Evolutionary conservation across 2,888 invertebrate genomes (phyloP), one percentile per base, ranked within the genome.

Genomic region (Auanema sp.): DNA sequence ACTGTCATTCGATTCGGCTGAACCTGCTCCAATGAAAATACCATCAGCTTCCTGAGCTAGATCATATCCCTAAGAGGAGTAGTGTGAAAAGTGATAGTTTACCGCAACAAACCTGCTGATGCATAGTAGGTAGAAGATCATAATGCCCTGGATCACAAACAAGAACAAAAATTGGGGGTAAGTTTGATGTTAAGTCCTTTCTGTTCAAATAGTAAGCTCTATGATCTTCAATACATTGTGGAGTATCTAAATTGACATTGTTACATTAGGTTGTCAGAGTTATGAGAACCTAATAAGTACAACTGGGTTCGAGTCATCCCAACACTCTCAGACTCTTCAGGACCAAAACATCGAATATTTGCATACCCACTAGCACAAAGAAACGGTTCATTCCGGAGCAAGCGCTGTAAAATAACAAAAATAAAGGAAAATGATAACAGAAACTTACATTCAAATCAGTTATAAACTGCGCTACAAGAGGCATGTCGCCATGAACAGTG

Each of bases 391-490:
- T 67, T 75, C 3, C 53, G 58, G 6, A 65, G 62, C 50, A 64
- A 62, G 40, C 60, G 60, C 60, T 64, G 63, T 23, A 71, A 76
- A 52, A 50, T n/a, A n/a, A n/a, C n/a, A n/a, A n/a, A n/a, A n/a
- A n/a, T n/a, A n/a, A n/a, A n/a, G n/a, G n/a, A n/a, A n/a, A n/a
- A n/a, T n/a, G n/a, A n/a, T n/a, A n/a, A n/a, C n/a, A n/a, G n/a
- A n/a, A n/a, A 43, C 66, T 56, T 50, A 75, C 75, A 58, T 66
- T 66, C 6, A 75, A 23, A 25, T 73, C 71, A 5, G 68, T 54
- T 18, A 75, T 70, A 58, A 75, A 75, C 56, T 75, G 68, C 23
- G 77, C 66, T 14, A 77, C 76, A 10, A 73, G 24, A 12, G 63
- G 44, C 14, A 52, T 57, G n/a, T 68, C 64, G 12, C 75, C 76